A percentile compares a stretch with the other conserved stretches of the same genome.
phyloP scores from a whole-genome alignment of 2,797 vertebrate species.

The Macroramphosus scolopax region DNA sequence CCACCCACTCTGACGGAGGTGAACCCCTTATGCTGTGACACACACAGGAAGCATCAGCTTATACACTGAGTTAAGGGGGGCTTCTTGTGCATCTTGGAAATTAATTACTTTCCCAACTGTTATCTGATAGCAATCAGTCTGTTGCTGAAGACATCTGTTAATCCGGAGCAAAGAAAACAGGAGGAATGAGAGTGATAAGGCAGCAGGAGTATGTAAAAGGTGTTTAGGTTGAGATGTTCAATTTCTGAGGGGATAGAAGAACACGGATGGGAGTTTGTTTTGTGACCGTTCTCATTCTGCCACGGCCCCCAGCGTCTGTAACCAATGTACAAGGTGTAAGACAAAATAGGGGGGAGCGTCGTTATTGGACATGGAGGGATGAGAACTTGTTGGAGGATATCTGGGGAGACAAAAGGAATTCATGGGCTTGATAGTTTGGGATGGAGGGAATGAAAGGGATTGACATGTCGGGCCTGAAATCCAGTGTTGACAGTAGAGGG shows the following conservation, averaged over 20 bases:
- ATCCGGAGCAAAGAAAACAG: constrained; percentile 16
- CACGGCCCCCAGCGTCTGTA: too few relatives aligned
- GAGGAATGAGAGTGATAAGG: not conserved
- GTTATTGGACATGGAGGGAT: not conserved
- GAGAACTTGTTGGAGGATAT: not conserved
- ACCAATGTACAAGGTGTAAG: too few relatives aligned
- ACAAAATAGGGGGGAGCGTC: too few relatives aligned
- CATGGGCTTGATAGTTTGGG: too few relatives aligned
- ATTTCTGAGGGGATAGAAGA: not conserved
- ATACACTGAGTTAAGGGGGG: constrained; percentile 31
- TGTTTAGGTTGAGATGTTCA: constrained; percentile 4
- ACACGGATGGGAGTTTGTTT: not conserved
- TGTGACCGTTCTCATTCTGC: not conserved
- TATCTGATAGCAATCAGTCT: constrained; percentile 62
- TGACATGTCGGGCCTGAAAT: too few relatives aligned
- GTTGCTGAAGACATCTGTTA: constrained; percentile 46
- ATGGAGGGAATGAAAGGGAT: not conserved
- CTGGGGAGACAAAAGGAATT: too few relatives aligned
- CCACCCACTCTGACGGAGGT: constrained; percentile 7
- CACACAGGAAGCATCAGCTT: constrained; percentile 17
- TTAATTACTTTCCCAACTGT: constrained; percentile 58
- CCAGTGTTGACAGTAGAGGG: too few relatives aligned
- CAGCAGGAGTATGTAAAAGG: not conserved
- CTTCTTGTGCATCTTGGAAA: constrained; percentile 50
- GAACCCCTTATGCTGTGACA: constrained; percentile 25